Conservation (phyloP, 2,113 vertebrate genomes). For the Calyptomena viridis region DNA sequence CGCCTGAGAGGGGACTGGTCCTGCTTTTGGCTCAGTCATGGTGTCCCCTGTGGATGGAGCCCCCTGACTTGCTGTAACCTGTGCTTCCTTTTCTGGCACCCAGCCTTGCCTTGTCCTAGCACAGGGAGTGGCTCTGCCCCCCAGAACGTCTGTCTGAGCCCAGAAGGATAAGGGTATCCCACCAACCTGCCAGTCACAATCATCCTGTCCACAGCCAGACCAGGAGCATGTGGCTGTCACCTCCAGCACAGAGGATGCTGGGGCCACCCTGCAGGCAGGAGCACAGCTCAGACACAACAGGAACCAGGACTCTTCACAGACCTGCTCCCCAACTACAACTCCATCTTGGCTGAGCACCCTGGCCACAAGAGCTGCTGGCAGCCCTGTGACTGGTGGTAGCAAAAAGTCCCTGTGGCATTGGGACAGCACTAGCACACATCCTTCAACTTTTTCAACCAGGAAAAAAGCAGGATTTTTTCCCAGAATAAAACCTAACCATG, state of each 20-base stretch:
- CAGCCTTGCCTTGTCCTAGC: not conserved
- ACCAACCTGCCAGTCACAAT: not conserved
- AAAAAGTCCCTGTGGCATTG: fast-evolving
- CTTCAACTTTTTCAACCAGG: not conserved
- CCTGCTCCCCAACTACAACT: not conserved
- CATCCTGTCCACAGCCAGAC: not conserved
- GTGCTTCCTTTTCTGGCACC: fast-evolving
- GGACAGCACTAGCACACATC: not conserved
- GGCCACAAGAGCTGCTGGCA: not conserved
- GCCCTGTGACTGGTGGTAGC: not conserved
- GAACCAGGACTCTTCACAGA: not conserved
- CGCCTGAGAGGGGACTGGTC: fast-evolving
- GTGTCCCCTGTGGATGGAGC: not conserved
- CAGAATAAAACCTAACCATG: not conserved
- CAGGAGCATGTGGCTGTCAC: not conserved
- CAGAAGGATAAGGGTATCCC: not conserved
- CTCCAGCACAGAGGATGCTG: fast-evolving
- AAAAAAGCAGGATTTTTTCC: not conserved
- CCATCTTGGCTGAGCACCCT: fast-evolving
- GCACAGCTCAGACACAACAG: not conserved
- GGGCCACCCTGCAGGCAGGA: not conserved
- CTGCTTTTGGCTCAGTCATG: not conserved
- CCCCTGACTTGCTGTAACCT: fast-evolving
- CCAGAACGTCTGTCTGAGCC: not conserved
- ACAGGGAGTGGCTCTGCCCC: not conserved